phyloP scores from a whole-genome alignment of 2,113 vertebrate species.

The Ondatra zibethicus region DNA sequence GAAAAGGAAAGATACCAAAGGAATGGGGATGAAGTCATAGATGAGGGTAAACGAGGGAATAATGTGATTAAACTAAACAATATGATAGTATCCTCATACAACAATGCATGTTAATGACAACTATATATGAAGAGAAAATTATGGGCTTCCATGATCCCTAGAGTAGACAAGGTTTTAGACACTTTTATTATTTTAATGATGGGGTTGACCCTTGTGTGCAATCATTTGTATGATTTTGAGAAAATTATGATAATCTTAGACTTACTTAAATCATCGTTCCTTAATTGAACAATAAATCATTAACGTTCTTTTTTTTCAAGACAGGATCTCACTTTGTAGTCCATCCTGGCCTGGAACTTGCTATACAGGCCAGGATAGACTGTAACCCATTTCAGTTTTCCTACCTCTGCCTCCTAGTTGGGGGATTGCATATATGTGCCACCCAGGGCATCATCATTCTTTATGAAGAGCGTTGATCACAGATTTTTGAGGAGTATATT shows the following conservation, averaged over 20 bases:
- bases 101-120: neutral
- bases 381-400: neutral
- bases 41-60: neutral
- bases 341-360: neutral
- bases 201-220: neutral
- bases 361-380: neutral
- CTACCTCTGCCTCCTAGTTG: neutral
- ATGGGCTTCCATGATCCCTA: neutral
- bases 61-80: neutral
- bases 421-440: too few relatives aligned
- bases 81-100: neutral
- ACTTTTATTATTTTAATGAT: constrained; percentile 41
- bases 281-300: constrained; percentile 18
- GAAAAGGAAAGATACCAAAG: neutral
- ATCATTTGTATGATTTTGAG: constrained; percentile 18
- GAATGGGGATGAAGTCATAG: neutral
- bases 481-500: neutral
- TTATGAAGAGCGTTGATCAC: neutral
- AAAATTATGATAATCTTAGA: neutral
- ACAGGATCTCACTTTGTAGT: neutral
- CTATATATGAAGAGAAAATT: neutral
- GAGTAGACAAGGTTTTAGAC: neutral
- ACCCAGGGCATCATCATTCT: neutral
- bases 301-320: neutral
- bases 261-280: neutral